phyloP scores from a whole-genome alignment of 2,888 invertebrate species.

The Spodoptera picta region DNA sequence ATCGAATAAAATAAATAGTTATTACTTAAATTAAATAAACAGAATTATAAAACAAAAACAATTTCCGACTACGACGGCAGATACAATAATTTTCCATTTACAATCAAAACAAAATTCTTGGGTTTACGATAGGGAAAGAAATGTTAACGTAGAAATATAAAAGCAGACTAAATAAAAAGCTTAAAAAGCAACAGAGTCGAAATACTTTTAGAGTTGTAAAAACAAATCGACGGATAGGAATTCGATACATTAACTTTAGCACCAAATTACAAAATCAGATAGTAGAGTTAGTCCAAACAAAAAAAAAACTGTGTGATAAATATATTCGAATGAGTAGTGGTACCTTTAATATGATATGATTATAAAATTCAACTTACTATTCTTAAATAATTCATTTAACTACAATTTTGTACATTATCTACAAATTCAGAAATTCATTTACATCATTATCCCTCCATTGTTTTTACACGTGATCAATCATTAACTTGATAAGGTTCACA shows the following conservation, averaged over 20 bases:
- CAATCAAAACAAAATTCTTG: conserved; percentile 46
- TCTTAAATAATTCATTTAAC: conserved; percentile 78
- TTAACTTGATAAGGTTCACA: conserved; percentile 59
- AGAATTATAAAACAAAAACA: conserved; percentile 62
- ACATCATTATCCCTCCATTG: conserved; percentile 67
- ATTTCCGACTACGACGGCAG: conserved; percentile 55
- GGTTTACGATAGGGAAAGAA: conserved; percentile 49
- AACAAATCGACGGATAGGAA: conserved; percentile 51
- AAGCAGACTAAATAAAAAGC: conserved; percentile 51
- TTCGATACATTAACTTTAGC: conserved; percentile 67
- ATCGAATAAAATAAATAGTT: conserved; percentile 76
- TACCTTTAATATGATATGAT: conserved; percentile 83
- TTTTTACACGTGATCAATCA: conserved; percentile 63
- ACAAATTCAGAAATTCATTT: conserved; percentile 79
- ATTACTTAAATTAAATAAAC: conserved; percentile 60
- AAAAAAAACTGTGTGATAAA: conserved; percentile 62
- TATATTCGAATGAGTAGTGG: conserved; percentile 71
- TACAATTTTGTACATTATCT: conserved; percentile 85
- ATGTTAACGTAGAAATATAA: conserved; percentile 38
- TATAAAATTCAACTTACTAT: conserved; percentile 86
- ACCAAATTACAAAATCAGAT: conserved; percentile 71
- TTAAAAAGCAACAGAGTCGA: conserved; percentile 45
- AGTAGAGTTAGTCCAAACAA: conserved; percentile 56
- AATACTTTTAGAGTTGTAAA: conserved; percentile 51
- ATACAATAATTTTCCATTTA: conserved; percentile 54